Conservation (phyloP, 2,113 vertebrate genomes). For the Vulpes ferrilata region DNA sequence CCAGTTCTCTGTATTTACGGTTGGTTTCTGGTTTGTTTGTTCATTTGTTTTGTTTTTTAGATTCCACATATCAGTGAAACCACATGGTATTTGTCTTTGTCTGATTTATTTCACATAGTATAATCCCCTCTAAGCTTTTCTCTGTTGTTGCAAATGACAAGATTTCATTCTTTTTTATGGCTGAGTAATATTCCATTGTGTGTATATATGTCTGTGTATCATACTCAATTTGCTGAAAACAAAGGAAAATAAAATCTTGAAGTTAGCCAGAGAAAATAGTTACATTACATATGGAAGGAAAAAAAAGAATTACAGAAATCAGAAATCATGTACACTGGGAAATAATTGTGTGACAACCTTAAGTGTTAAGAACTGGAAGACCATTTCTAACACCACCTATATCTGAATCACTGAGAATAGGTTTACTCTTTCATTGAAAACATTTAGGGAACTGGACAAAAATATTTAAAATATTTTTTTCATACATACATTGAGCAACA, state of each 20-base stretch:
- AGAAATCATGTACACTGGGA: not conserved
- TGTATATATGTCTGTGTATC: not conserved
- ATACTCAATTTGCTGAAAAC: not conserved
- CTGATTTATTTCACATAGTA: not conserved
- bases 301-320: not conserved
- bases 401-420: not conserved
- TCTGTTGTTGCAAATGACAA: not conserved
- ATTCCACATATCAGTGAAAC: not conserved
- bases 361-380: not conserved
- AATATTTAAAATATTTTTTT: not conserved
- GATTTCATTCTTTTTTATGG: not conserved
- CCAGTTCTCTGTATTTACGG: not conserved
- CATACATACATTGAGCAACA: not conserved
- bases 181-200: not conserved
- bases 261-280: not conserved
- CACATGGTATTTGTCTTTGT: not conserved
- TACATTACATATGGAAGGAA: not conserved
- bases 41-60: not conserved
- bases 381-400: not conserved
- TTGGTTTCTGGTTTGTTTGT: not conserved
- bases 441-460: not conserved
- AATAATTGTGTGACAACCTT: not conserved
- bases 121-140: not conserved
- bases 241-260: not conserved
- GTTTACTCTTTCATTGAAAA: not conserved